Conservation (phyloP, 2,888 invertebrate species). For the Eumacrocentrus americanus region DNA sequence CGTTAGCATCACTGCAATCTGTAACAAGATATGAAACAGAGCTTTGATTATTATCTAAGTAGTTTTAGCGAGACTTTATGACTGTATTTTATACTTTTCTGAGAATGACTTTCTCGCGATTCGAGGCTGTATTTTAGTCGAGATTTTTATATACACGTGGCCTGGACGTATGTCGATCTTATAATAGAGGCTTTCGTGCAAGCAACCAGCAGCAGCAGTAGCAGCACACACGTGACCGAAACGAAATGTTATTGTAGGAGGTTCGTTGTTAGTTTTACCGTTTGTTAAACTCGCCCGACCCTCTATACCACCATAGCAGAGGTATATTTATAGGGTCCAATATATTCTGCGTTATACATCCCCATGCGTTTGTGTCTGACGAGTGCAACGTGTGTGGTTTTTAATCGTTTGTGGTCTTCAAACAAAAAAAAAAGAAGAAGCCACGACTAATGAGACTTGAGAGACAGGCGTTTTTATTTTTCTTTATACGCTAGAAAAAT, state of each 20-base stretch:
- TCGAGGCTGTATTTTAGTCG: neutral
- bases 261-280: constrained; percentile 56
- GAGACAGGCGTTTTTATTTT: neutral
- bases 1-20: constrained; percentile 52
- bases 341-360: too few species aligned
- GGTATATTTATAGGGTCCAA: constrained; percentile 57
- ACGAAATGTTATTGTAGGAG: constrained; percentile 60
- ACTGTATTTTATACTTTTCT: neutral
- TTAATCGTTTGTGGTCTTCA: neutral
- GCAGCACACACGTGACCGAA: constrained; percentile 60
- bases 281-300: constrained; percentile 52
- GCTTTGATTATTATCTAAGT: constrained; percentile 1
- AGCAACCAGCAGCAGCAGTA: constrained; percentile 27
- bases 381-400: constrained; percentile 13
- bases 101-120: neutral
- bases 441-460: too few species aligned
- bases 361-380: too few species aligned
- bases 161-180: constrained; percentile 17
- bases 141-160: neutral
- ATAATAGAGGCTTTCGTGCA: constrained; percentile 33
- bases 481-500: too few species aligned
- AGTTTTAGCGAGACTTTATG: neutral
- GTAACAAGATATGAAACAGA: constrained; percentile 39
- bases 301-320: constrained; percentile 25
- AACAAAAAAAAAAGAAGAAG: neutral